Conservation (phyloP, 2,888 invertebrate species). For the Neoitamus cyanurus region DNA sequence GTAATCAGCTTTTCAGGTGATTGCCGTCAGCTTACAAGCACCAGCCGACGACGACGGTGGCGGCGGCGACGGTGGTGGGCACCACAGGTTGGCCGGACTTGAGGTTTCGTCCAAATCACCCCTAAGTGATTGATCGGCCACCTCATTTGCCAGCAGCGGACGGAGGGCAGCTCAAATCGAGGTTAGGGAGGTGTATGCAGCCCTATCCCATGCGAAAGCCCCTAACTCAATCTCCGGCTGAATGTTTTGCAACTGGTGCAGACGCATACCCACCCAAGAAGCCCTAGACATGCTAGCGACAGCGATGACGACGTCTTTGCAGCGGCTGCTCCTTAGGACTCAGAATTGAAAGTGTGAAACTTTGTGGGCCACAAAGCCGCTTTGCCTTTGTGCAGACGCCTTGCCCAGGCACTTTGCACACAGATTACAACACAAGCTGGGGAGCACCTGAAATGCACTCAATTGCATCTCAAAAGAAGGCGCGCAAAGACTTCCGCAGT, state of each 20-base stretch:
- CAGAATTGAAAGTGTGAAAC: background rate
- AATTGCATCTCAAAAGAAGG: background rate
- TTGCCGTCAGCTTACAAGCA: background rate
- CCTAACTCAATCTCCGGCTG: background rate
- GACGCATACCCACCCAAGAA: slow-evolving; percentile 20
- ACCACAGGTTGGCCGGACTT: background rate
- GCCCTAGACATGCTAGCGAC: background rate
- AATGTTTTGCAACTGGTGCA: background rate
- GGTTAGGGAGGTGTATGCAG: background rate
- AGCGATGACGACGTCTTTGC: background rate
- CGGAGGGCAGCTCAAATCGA: background rate
- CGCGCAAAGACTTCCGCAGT: background rate
- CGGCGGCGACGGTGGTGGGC: background rate
- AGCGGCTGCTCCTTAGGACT: background rate
- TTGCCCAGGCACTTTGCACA: background rate
- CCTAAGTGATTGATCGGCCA: slow-evolving; percentile 26
- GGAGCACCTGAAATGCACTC: background rate
- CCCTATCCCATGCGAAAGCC: background rate
- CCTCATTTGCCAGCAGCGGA: background rate
- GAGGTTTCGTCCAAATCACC: background rate
- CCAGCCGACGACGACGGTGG: background rate
- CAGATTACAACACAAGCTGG: background rate
- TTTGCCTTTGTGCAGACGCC: background rate
- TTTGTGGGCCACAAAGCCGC: slow-evolving; percentile 13
- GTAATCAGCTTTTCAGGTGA: slow-evolving; percentile 9